phyloP scores from a whole-genome alignment of 2,113 vertebrate species.

The Pheucticus melanocephalus region DNA sequence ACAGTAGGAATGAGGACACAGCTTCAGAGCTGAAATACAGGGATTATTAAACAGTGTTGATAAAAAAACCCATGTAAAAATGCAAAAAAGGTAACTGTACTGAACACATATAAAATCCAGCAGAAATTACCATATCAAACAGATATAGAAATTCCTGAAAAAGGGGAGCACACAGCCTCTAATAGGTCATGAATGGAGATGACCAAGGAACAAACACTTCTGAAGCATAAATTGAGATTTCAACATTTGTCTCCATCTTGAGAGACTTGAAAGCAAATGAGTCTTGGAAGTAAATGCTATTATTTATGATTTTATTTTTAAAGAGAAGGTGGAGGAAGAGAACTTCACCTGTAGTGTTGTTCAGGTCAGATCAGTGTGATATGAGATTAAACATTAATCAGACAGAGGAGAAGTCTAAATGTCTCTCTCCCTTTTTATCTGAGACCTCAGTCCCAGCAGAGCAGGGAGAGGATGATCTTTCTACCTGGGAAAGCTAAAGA shows the following conservation, averaged over 20 bases:
- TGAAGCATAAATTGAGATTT: background rate
- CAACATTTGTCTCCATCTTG: background rate
- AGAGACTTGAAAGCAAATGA: background rate
- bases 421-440: background rate
- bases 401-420: background rate
- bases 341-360: background rate
- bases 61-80: background rate
- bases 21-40: background rate
- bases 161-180: background rate
- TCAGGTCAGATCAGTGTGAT: background rate
- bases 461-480: background rate
- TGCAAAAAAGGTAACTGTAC: background rate
- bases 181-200: background rate
- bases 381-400: background rate
- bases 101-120: background rate
- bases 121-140: background rate
- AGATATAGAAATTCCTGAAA: background rate
- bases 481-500: background rate
- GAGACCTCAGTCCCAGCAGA: background rate
- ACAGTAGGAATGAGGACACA: background rate
- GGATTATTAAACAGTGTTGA: background rate
- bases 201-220: background rate
- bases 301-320: background rate
- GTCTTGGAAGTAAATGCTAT: background rate
- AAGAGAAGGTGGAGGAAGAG: background rate